Conservation (phyloP, 1,140 invertebrate genomes). For the Homarus americanus region DNA sequence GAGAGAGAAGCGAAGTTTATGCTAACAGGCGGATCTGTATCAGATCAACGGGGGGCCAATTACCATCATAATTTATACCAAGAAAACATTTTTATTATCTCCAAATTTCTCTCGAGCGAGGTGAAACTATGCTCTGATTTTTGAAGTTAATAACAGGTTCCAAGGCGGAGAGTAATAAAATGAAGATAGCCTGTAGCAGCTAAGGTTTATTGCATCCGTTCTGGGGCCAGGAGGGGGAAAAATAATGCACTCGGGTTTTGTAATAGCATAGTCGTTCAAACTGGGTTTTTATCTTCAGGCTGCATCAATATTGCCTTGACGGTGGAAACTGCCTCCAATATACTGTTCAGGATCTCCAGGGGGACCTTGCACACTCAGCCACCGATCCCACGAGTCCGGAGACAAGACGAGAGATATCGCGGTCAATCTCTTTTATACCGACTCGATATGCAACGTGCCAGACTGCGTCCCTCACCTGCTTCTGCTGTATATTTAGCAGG, state of each 20-base stretch:
- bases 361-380: neutral
- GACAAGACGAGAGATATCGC: neutral
- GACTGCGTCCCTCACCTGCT: too few relatives aligned
- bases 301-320: constrained; percentile 68
- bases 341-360: constrained; percentile 13
- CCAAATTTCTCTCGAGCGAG: neutral
- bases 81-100: neutral
- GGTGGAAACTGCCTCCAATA: constrained; percentile 57
- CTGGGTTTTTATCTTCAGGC: constrained; percentile 41
- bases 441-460: too few relatives aligned
- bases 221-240: constrained; percentile 15
- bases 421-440: neutral
- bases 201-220: constrained; percentile 44
- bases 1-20: neutral
- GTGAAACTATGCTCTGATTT: too few relatives aligned
- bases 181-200: constrained; percentile 26
- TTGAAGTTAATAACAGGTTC: neutral
- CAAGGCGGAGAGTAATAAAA: constrained; percentile 34
- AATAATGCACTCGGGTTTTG: constrained; percentile 51
- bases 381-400: neutral
- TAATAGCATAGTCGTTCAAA: constrained; percentile 66
- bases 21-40: neutral
- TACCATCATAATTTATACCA: neutral
- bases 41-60: neutral
- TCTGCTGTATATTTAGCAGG: too few relatives aligned